Percentiles rank a stretch among this genome's conserved stretches.
These are phyloP conservation scores for Hylaeus anthracinus DNA, from an alignment of 1,140 invertebrate species.

Conservation along the genomic window DNA sequence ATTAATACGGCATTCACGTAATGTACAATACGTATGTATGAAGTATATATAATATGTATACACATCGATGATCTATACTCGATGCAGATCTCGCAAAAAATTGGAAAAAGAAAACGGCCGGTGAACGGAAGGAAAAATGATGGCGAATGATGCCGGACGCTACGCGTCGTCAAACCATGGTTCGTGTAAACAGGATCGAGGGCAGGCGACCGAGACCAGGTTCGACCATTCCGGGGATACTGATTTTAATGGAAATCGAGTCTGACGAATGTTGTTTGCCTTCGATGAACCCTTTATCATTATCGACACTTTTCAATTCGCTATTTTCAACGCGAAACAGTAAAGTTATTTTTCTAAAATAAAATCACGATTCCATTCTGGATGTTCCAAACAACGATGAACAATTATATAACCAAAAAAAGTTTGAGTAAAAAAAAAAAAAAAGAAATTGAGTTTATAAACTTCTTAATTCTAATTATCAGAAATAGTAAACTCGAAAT, in stretches of 20 bases:
- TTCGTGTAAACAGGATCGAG: not conserved
- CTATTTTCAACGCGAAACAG: too few relatives aligned
- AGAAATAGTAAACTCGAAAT: too few relatives aligned
- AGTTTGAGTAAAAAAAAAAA: too few relatives aligned
- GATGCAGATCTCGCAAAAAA: constrained; percentile 52
- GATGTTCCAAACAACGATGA: too few relatives aligned
- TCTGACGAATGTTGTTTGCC: not conserved
- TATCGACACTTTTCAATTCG: too few relatives aligned
- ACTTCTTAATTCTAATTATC: too few relatives aligned
- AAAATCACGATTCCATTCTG: too few relatives aligned
- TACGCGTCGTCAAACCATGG: not conserved
- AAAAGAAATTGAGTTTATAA: too few relatives aligned
- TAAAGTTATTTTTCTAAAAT: too few relatives aligned
- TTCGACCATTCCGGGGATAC: not conserved
- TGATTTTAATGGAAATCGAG: not conserved
- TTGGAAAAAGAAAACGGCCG: constrained; percentile 35
- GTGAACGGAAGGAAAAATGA: constrained; percentile 14
- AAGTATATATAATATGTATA: constrained; percentile 36
- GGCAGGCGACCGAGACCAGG: not conserved
- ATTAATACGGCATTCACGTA: constrained; percentile 75
- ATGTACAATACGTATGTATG: constrained; percentile 53
- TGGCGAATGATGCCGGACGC: constrained; percentile 11
- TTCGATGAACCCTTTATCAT: too few relatives aligned
- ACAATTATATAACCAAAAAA: too few relatives aligned
- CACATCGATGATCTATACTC: constrained; percentile 53